phyloP scores from a whole-genome alignment of 2,888 invertebrate species.

The Artemia sinica region DNA sequence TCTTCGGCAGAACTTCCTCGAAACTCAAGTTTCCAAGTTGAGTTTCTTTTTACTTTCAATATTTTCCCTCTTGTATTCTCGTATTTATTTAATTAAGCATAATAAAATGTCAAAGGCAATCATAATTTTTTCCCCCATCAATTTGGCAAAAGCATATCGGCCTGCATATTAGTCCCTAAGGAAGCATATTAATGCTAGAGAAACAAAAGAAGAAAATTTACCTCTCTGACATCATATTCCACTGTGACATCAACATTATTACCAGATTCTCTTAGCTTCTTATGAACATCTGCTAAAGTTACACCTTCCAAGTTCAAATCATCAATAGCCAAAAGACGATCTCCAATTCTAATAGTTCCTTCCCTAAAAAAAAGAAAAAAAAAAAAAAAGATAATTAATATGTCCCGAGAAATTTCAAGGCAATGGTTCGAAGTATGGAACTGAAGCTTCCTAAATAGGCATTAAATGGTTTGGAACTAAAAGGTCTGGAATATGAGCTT shows the following conservation, averaged over 20 bases:
- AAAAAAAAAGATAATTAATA: conserved; percentile 5
- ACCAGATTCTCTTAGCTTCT: conserved; percentile 32
- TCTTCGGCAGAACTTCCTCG: no score
- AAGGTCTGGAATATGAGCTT: no score
- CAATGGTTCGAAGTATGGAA: neutral
- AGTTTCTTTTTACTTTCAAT: no score
- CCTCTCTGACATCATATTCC: conserved; percentile 68
- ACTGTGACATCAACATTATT: conserved; percentile 53
- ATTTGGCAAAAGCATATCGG: neutral
- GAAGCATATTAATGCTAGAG: neutral
- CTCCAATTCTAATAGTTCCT: conserved; percentile 74
- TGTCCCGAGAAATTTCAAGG: neutral
- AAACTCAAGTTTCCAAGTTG: no score
- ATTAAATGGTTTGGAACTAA: no score
- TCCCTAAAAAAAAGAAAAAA: conserved; percentile 39
- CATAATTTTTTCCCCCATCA: neutral
- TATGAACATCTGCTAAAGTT: conserved; percentile 65
- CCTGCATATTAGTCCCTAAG: neutral
- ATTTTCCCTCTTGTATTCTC: no score
- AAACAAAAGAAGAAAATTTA: conserved; percentile 23
- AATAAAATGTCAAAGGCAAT: neutral
- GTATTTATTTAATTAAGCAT: neutral
- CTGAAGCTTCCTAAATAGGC: no score
- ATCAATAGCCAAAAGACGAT: conserved; percentile 70
- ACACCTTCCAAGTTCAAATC: conserved; percentile 50